Evolutionary conservation across 2,797 vertebrate species (phyloP).

Genomic region (Sebastiscus tertius): DNA sequence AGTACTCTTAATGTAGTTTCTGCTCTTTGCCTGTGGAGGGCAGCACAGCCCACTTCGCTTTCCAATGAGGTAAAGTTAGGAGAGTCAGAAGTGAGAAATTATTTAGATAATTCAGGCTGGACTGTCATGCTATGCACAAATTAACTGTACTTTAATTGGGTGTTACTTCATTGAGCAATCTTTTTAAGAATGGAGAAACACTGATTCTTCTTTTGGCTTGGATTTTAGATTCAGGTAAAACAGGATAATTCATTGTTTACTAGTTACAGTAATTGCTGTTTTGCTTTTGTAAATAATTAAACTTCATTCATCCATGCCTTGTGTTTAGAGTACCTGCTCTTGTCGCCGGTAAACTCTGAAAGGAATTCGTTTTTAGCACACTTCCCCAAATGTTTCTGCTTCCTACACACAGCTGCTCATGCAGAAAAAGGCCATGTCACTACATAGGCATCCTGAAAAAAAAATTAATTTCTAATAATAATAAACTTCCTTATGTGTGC

Average conservation of each 20-base stretch:
- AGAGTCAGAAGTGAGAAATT: too few relatives aligned
- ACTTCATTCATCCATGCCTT: neutral
- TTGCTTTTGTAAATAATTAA: neutral
- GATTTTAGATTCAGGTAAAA: neutral
- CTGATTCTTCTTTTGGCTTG: neutral
- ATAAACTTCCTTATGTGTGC: neutral
- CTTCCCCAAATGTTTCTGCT: neutral
- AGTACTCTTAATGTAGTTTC: neutral
- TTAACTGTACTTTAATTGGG: neutral
- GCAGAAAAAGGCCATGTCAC: neutral
- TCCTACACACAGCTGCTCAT: neutral
- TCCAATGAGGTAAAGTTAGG: neutral
- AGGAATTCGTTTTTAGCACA: neutral
- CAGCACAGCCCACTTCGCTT: constrained; percentile 27
- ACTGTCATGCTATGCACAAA: neutral
- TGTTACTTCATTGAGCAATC: neutral
- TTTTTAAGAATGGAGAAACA: neutral
- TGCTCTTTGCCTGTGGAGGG: constrained; percentile 46
- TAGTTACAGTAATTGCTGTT: neutral
- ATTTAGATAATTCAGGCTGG: neutral
- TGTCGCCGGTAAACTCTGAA: neutral
- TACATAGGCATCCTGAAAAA: neutral
- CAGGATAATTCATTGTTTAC: neutral
- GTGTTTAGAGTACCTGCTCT: neutral
- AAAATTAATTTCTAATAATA: neutral